Conservation (phyloP, 2,888 invertebrate genomes). For the Zonitis immaculata region DNA sequence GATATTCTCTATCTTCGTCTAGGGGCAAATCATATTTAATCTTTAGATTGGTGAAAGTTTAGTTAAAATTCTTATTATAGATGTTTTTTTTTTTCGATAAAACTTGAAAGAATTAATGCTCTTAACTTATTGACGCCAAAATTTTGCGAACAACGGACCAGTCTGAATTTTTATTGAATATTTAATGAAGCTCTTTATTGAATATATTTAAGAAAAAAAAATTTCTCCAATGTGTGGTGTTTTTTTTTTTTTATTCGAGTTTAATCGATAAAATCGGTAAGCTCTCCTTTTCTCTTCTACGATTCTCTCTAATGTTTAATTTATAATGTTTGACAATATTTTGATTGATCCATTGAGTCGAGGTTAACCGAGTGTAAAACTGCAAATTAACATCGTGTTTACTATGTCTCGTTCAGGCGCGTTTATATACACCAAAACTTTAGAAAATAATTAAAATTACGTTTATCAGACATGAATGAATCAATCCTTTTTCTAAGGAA, state of each 20-base stretch:
- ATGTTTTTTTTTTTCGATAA: conserved; percentile 22
- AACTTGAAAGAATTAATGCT: conserved; percentile 29
- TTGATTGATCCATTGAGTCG: conserved; percentile 34
- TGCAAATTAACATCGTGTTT: conserved; percentile 32
- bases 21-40: conserved; percentile 37
- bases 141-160: too few species aligned
- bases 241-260: too few species aligned
- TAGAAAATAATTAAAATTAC: conserved; percentile 28
- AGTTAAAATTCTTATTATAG: conserved; percentile 31
- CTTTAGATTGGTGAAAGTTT: conserved; percentile 28
- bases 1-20: conserved; percentile 23
- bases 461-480: conserved; percentile 22
- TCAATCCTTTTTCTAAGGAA: conserved; percentile 9
- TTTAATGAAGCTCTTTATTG: too few species aligned
- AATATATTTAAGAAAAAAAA: too few species aligned
- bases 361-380: conserved; percentile 25
- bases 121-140: conserved; percentile 23
- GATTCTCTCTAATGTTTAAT: conserved; percentile 33
- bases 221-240: too few species aligned
- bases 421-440: conserved; percentile 15
- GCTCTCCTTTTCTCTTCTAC: neutral
- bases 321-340: conserved; percentile 38
- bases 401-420: conserved; percentile 26
- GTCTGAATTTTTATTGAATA: too few species aligned
- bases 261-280: conserved; percentile 13